These are phyloP conservation scores for Takifugu rubripes DNA, from an alignment of 2,797 vertebrate species.

Conservation along the genomic window DNA sequence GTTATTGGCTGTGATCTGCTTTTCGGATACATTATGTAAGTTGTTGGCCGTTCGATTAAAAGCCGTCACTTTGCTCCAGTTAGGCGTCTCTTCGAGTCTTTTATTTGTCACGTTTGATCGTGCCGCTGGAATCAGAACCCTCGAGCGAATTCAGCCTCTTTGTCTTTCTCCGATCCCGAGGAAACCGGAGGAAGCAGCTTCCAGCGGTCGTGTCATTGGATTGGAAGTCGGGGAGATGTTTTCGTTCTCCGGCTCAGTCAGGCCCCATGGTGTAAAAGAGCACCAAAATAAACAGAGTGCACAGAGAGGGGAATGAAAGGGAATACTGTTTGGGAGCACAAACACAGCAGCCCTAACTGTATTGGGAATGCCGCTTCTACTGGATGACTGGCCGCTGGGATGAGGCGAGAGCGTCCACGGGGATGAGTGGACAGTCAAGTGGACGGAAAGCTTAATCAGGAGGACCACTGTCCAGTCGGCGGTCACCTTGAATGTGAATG, in stretches of 20 bases:
- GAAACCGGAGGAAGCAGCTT: conserved; percentile 53
- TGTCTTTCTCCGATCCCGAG: conserved; percentile 54
- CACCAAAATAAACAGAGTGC: conserved; percentile 80
- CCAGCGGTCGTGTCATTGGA: conserved; percentile 68
- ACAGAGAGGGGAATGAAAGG: conserved; percentile 76
- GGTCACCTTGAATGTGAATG: conserved; percentile 26
- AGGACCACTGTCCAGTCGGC: conserved; percentile 27
- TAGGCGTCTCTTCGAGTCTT: neutral
- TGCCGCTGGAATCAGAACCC: conserved; percentile 13
- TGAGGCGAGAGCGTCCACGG: conserved; percentile 7
- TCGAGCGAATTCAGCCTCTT: conserved; percentile 36
- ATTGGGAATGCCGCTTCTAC: conserved; percentile 70
- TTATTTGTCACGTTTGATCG: neutral
- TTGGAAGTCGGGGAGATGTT: conserved; percentile 71
- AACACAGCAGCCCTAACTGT: conserved; percentile 71
- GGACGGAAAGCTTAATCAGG: conserved; percentile 15
- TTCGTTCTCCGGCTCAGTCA: conserved; percentile 74
- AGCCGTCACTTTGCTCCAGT: conserved; percentile 6
- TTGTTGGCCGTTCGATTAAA: conserved; percentile 25
- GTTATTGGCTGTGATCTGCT: conserved; percentile 23
- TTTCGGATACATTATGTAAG: conserved; percentile 31
- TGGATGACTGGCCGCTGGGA: conserved; percentile 65
- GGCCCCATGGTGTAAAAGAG: conserved; percentile 74
- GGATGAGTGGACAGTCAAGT: neutral
- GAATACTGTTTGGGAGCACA: conserved; percentile 79